Conservation (phyloP, 1,140 invertebrate species). For the Lasioglossum baleicum region DNA sequence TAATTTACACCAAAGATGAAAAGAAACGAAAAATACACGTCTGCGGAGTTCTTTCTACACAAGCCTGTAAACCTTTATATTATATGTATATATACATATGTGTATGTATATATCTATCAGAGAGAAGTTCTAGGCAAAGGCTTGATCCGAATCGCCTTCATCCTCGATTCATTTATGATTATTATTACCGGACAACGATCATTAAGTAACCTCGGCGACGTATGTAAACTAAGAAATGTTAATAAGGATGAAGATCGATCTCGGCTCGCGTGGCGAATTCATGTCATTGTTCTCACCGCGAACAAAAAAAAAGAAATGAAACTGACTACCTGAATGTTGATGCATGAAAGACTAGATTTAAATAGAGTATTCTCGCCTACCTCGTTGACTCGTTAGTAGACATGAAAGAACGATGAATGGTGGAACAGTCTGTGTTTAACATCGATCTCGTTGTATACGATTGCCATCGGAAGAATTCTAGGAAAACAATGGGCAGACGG, state of each 20-base stretch:
- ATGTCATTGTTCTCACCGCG: background rate
- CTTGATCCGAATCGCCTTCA: conserved; percentile 11
- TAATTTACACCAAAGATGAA: conserved; percentile 33
- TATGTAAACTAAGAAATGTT: background rate
- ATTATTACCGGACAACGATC: conserved; percentile 31
- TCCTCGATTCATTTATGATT: conserved; percentile 15
- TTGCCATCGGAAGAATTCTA: background rate
- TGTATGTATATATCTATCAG: conserved; percentile 9
- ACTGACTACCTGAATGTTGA: conserved; percentile 23
- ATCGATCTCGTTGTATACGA: conserved; percentile 42
- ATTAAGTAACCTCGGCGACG: background rate
- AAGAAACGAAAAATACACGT: background rate
- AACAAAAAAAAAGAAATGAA: background rate
- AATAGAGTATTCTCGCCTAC: conserved; percentile 37
- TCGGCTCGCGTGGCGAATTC: background rate
- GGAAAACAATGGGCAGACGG: background rate
- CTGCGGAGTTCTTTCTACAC: conserved; percentile 28
- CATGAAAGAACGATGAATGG: conserved; percentile 17
- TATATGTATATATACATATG: background rate
- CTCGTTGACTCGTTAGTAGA: conserved; percentile 41
- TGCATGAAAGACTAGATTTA: conserved; percentile 9
- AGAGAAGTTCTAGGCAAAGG: conserved; percentile 11
- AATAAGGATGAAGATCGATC: conserved; percentile 2
- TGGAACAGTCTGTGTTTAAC: conserved; percentile 22
- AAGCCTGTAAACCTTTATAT: conserved; percentile 34